Base-by-base conservation (phyloP, 2,888 invertebrate genomes). In the Thera britannica region DNA sequence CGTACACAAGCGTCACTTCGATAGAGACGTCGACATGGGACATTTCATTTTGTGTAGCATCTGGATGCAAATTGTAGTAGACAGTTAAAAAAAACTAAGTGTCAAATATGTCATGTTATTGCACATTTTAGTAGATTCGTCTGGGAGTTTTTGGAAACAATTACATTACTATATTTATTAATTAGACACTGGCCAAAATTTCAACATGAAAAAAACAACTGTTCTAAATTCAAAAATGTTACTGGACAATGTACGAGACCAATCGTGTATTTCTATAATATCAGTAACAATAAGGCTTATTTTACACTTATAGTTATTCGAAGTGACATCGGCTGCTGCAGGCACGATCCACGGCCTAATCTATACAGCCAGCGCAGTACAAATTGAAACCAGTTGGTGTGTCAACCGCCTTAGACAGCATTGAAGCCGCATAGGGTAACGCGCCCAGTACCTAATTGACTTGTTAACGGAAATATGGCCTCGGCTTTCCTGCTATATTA, bases 361-460 rank as follows among this genome's bases (percentile, higher is more conserved):
- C 80, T 82, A 76, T 80, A 65, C 72, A 67, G 62, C 58, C 71
- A 66, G 62, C 58, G 63, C 58, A 54, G 73, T 77, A 80, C 79
- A 80, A 79, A 81, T 83, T 78, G 77, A 75, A 75, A 76, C 75
- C 68, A 70, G 78, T 68, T 61, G 12, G 12, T 61, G 44, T 62
- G 60, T 72, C 76, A 34, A 38, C 54, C 38, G 56, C 80, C 80
- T 70, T 81, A 79, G 78, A 82, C 59, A 66, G 74, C 74, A 78
- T 80, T 79, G 79, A 78, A 68, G 72, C 79, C 78, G 75, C 75
- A 78, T 79, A 80, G 83, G 81, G 81, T 78, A 82, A 74, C 74
- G 65, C 68, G 62, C 63, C 63, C 75, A 68, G 81, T 89, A 23
- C 23, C 23, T 23, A 90, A 89, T 89, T 87, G 89, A 88, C 86